Base-by-base conservation (phyloP, 2,797 vertebrate genomes). In the Scarus forsteni region DNA sequence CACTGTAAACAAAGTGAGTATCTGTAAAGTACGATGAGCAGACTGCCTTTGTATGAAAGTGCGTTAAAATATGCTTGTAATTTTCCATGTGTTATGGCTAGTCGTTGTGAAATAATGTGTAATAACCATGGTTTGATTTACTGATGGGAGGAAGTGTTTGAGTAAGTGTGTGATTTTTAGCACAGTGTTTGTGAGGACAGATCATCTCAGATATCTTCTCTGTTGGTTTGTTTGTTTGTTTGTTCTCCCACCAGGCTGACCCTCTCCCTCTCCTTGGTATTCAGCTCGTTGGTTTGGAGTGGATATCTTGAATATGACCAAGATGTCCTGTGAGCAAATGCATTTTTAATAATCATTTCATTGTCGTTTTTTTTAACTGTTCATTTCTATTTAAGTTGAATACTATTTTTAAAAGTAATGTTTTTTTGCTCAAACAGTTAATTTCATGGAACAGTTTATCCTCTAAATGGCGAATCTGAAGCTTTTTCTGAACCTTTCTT, bases 221-320 rank as follows among this genome's bases (percentile, higher is more conserved):
- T 11, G 1, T 5, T 45, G n/a, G 43, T 63, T 55, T 45, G 3
- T 5, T 45, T 18, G 43, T 63, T 55, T 45, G 3, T 75, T 46
- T 76, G 10, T 56, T 16, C 42, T 27, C 43, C 61, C 68, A 7
- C 13, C 85, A 95, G 94, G 73, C 8, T 89, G 67, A 56, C 72
- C 55, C 63, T 85, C 59, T 62, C 46, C 63, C 40, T 90, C 52
- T 13, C 69, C 7, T 53, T 91, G 60, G 27, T 92, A 5, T 84
- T 81, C 76, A 80, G 78, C 71, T 77, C 91, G 4, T 53, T 88
- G 59, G 92, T 87, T 46, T 74, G 64, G 73, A 81, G 91, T 68
- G 91, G 84, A 43, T 92, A 82, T 68, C 87, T 95, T n/a, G 95
- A 95, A 78, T 76, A 80, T 51, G 89, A 95, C 74, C 95, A 95